Evolutionary conservation across 2,113 vertebrate species (phyloP).

Genomic region (Triplophysa siluroides): DNA sequence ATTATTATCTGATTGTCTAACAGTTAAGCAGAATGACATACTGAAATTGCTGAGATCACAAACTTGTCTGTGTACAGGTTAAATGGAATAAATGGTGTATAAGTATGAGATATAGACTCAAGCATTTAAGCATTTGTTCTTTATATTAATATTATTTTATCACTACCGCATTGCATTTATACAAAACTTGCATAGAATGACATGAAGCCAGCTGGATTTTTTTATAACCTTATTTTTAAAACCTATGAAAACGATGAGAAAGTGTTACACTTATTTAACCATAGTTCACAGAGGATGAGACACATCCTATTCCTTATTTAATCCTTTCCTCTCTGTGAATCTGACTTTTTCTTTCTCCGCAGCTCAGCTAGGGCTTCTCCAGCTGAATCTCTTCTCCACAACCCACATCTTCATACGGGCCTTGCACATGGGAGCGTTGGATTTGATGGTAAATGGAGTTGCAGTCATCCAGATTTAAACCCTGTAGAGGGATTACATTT

Average conservation of each 20-base stretch:
- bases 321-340: neutral
- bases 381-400: conserved; percentile 67
- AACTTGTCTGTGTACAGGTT: too few species aligned
- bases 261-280: too few species aligned
- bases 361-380: conserved; percentile 69
- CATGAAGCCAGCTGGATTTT: too few species aligned
- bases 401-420: conserved; percentile 73
- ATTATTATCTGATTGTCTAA: neutral
- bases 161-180: too few species aligned
- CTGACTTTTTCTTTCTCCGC: neutral
- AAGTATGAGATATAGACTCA: too few species aligned
- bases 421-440: conserved; percentile 57
- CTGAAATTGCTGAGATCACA: neutral
- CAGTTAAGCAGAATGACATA: neutral
- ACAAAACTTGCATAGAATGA: too few species aligned
- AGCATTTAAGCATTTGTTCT: too few species aligned
- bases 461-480: conserved; percentile 74
- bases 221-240: too few species aligned
- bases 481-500: conserved; percentile 58
- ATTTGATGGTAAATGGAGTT: conserved; percentile 71
- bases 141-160: too few species aligned
- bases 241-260: too few species aligned
- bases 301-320: neutral
- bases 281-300: neutral
- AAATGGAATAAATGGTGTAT: too few species aligned